Base-by-base conservation (phyloP, 2,113 vertebrate species). In the Pomatostomus ruficeps region DNA sequence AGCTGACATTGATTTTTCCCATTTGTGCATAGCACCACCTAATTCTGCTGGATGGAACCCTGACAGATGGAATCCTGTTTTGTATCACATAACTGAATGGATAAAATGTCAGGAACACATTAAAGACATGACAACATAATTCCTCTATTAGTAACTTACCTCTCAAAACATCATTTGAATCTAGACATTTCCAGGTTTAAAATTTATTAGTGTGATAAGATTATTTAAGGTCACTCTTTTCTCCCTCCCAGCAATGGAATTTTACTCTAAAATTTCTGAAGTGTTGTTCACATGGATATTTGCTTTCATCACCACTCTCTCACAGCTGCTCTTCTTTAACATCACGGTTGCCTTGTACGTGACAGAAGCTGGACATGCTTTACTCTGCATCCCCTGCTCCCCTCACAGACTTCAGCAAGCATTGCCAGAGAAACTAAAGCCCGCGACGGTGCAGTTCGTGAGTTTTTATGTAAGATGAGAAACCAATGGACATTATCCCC, bases 1-100 rank as follows among this genome's bases (percentile, higher is more conserved):
- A 97, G 95, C 96, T 97, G 97, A 97, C 94, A 93, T 35, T 96
- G 88, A 98, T 98, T 97, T 97, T 94, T 95, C 75, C 92, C 96
- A 89, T 95, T 97, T 96, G 91, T 93, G 66, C 94, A 95, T 10
- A 95, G 76, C 87, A 77, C 94, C 95, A 97, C 90, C 89, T 95
- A 96, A 97, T 66, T 92, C 83, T 77, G 68, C 42, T 84, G 76
- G 86, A 76, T 24, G 17, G 42, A 96, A 93, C 93, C 84, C 68
- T 81, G 91, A 89, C 95, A 72, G 94, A 96, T 94, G 89, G 87
- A 97, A 97, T 97, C 88, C 91, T 96, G 96, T 76, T 95, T 81
- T 97, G 49, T 86, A 94, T 95, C 94, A 92, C 51, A 11, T 40
- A 96, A 96, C 65, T 93, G 91, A 95, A 96, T 57, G 92, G 70